Base-by-base conservation (phyloP, 2,797 vertebrate genomes). In the Trachops cirrhosus region DNA sequence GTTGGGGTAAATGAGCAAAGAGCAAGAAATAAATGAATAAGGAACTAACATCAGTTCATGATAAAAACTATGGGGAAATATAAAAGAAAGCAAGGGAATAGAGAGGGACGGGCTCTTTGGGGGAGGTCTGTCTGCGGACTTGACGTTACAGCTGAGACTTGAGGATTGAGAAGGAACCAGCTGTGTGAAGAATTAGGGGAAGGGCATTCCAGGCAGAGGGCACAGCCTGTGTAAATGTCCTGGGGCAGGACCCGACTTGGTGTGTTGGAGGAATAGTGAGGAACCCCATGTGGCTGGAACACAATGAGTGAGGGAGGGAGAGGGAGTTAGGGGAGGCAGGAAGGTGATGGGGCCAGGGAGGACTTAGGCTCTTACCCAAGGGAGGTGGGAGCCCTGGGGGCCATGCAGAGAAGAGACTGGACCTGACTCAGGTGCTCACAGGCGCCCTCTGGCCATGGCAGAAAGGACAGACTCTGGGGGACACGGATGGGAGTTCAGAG, bases 211-310 rank as follows among this genome's bases (percentile, higher is more conserved):
- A 48, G 86, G 59, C n/a, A 11, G 44, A 2, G 26, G 57, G 37
- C n/a, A 24, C 22, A 14, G 78, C 77, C 32, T 0, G 9, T 93
- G 95, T 87, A 89, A 95, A 96, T 90, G 92, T 34, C 92, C 96
- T 95, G 86, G n/a, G 79, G 95, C 75, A 96, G 74, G n/a, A 29
- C 32, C 0, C 14, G 3, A 26, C 70, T 44, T 59, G 50, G 41
- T 0, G 0, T 19, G 41, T 19, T 12, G 21, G 67, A 37, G 85
- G 84, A 21, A 6, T 34, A 26, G 16, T 0, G 0, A 74, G 77
- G 86, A 74, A 86, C 46, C 37, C 54, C 0, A 0, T 3, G 50
- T 4, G 18, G 78, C 70, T 41, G 74, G 21, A 82, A 78, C n/a
- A 24, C 62, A 70, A 44, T 6, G 46, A 73, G 11, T 0, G 0